These are phyloP conservation scores for Drosophila busckii DNA, from an alignment of 1,140 invertebrate genomes.

Conservation along the genomic window DNA sequence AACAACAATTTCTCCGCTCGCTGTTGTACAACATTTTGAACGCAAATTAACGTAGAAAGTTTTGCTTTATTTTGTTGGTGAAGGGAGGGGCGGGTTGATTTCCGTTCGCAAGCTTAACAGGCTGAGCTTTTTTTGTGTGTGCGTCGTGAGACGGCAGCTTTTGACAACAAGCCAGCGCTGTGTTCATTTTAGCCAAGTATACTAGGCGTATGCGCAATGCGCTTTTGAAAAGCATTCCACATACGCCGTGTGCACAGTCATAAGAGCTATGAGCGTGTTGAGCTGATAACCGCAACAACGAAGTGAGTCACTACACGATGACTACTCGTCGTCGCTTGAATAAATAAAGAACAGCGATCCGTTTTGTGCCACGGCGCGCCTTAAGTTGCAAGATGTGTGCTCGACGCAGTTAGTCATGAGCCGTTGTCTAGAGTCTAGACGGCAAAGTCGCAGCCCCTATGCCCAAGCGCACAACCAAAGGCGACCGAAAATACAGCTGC, in stretches of 20 bases:
- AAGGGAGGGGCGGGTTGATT: conserved; percentile 23
- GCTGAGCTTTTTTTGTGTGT: conserved; percentile 15
- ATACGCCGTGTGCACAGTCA: conserved; percentile 46
- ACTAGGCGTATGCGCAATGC: conserved; percentile 67
- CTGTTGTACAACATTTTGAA: conserved; percentile 39
- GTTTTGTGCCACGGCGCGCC: neutral
- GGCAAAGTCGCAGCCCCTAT: conserved; percentile 48
- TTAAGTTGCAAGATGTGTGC: conserved; percentile 16
- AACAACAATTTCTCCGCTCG: conserved; percentile 49
- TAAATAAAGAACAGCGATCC: neutral
- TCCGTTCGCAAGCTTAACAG: conserved; percentile 34
- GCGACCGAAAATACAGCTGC: conserved; percentile 55
- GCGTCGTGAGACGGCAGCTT: conserved; percentile 21
- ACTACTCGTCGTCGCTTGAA: no score
- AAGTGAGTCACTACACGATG: conserved; percentile 4
- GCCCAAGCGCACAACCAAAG: no score
- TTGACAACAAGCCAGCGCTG: conserved; percentile 16
- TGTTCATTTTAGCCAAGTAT: conserved; percentile 8
- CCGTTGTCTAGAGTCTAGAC: conserved; percentile 18
- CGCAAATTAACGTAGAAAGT: conserved; percentile 69
- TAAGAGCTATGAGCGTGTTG: conserved; percentile 30
- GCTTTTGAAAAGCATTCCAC: conserved; percentile 52
- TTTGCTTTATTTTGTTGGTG: conserved; percentile 32
- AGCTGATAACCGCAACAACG: conserved; percentile 7
- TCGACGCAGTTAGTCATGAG: conserved; percentile 33